Evolutionary conservation across 2,888 invertebrate genomes (phyloP).

Genomic region (Asteroscopus sphinx): DNA sequence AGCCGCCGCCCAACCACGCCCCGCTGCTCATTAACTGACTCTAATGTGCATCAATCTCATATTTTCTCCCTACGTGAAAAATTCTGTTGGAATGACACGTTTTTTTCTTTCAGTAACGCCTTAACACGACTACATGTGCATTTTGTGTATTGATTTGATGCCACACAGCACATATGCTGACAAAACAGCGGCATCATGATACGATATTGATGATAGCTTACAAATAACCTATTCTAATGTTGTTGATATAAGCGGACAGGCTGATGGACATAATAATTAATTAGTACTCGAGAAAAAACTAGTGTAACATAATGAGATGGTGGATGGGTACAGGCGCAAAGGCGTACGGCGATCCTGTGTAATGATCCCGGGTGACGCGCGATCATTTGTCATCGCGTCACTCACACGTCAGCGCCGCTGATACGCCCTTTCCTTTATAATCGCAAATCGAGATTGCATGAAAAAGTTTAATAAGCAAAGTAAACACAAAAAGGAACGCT

Average conservation of each 20-base stretch:
- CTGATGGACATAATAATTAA: constrained; percentile 64
- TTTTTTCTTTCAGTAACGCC: constrained; percentile 53
- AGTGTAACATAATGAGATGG: constrained; percentile 54
- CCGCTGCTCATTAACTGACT: constrained; percentile 83
- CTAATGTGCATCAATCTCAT: constrained; percentile 85
- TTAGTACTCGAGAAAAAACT: constrained; percentile 58
- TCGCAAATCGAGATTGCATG: constrained; percentile 62
- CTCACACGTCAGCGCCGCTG: constrained; percentile 77
- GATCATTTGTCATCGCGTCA: constrained; percentile 85
- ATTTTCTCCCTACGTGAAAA: constrained; percentile 67
- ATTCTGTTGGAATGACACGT: constrained; percentile 47
- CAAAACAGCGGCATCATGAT: constrained; percentile 52
- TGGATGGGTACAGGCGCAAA: constrained; percentile 25
- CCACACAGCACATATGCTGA: constrained; percentile 59
- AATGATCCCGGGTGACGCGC: constrained; percentile 68
- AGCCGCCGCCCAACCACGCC: constrained; percentile 80
- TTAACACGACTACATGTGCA: constrained; percentile 49
- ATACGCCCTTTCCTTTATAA: constrained; percentile 81
- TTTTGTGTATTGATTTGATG: constrained; percentile 37
- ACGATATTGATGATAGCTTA: constrained; percentile 57
- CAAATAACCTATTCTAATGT: constrained; percentile 58
- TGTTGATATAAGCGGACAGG: constrained; percentile 63
- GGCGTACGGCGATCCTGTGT: constrained; percentile 39
- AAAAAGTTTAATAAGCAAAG: constrained; percentile 45
- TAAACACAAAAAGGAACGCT: constrained; percentile 19